Conservation (phyloP, 2,888 invertebrate genomes). For the Gnatocerus cornutus region DNA sequence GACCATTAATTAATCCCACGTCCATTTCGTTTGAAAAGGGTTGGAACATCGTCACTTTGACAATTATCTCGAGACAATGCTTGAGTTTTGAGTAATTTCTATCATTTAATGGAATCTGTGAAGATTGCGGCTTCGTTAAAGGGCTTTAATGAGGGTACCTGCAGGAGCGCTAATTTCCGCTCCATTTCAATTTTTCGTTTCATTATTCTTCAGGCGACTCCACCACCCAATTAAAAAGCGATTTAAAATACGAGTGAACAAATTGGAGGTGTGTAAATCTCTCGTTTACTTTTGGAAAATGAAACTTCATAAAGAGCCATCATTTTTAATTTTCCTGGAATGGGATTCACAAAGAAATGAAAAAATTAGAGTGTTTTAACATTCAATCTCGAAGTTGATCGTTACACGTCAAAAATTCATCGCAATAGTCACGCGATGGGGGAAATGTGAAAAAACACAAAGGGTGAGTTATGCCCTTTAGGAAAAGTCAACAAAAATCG, state of each 20-base stretch:
- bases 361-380: neutral
- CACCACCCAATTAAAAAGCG: slow-evolving; percentile 12
- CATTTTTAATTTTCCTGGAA: slow-evolving; percentile 1
- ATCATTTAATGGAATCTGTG: slow-evolving; percentile 23
- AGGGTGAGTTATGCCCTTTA: neutral
- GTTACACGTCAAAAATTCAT: too few species aligned
- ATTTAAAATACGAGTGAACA: slow-evolving; percentile 3
- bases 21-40: slow-evolving; percentile 20
- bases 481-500: neutral
- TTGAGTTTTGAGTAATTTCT: neutral
- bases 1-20: slow-evolving; percentile 18
- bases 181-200: neutral
- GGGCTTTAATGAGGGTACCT: slow-evolving; percentile 15
- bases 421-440: too few species aligned
- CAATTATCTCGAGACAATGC: slow-evolving; percentile 19
- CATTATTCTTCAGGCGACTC: slow-evolving; percentile 7
- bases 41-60: slow-evolving; percentile 11
- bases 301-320: slow-evolving; percentile 5
- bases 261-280: slow-evolving; percentile 13
- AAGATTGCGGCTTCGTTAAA: neutral
- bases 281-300: slow-evolving; percentile 7
- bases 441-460: too few species aligned
- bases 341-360: neutral
- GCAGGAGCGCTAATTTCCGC: slow-evolving; percentile 1
- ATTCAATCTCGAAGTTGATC: too few species aligned